Base-by-base conservation (phyloP, 2,797 vertebrate genomes). In the Neosalanx taihuensis region DNA sequence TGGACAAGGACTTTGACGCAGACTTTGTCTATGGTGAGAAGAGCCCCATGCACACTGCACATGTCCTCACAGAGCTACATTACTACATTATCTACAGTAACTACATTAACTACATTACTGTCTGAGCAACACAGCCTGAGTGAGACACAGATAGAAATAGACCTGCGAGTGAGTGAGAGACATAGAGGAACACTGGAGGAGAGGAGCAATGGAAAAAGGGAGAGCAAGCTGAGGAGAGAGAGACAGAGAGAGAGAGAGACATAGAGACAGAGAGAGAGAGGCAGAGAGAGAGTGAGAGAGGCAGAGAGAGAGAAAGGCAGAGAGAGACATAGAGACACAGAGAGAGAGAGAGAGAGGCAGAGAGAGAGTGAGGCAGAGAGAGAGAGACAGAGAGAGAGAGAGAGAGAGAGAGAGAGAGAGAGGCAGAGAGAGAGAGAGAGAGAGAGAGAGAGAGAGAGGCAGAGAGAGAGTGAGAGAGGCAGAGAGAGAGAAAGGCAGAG, bases 341-440 rank as follows among this genome's bases (percentile, higher is more conserved):
- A 26, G 1, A 26, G 53, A 57, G 53, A 69, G 18, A 67, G 68
- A 64, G 72, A 70, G n/a, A 61, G 23, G 17, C 64, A 86, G 20
- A 60, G 76, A 88, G 20, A 71, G n/a, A 64, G 29, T 15, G 46
- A n/a, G 31, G 23, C n/a, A n/a, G n/a, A n/a, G n/a, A 65, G 10
- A 59, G 65, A 30, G 51, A 72, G 71, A 20, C 58, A 23, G 10
- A 68, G 86, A 87, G 83, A 60, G 20, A 59, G 76, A 89, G 58
- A 68, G n/a, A 64, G 70, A 64, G 72, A 61, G 9, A 62, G 64
- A 31, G 46, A 73, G 71, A 23, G 59, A 46, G 35, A 66, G 87
- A 88, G 85, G 23, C 23, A 26, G 23, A 1, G 23, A 26, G 23
- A 26, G 23, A 26, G 23, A 26, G 23, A 26, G 23, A 26, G 23